These are phyloP conservation scores for Podarcis siculus DNA, from an alignment of 2,797 vertebrate species.

Conservation along the genomic window DNA sequence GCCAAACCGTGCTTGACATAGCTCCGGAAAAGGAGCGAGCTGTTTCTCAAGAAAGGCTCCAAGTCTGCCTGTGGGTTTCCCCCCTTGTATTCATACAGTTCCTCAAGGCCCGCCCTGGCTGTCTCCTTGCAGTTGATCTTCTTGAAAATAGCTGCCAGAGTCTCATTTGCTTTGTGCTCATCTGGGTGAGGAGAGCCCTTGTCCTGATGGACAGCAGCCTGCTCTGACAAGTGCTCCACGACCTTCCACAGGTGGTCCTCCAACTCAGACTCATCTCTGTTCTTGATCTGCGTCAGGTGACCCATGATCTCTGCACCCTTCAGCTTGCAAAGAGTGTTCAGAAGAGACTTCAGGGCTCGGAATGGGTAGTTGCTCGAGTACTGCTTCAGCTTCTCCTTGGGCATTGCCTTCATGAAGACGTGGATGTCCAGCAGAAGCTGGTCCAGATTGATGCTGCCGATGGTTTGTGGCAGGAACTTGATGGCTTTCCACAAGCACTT, in stretches of 20 bases:
- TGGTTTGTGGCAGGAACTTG: conserved; percentile 80
- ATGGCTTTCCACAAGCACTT: conserved; percentile 85
- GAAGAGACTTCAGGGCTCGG: conserved; percentile 82
- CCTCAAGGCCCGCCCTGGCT: background rate
- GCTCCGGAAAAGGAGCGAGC: conserved; percentile 35
- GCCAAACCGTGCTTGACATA: conserved; percentile 35
- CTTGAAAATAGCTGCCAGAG: background rate
- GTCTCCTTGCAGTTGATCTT: conserved; percentile 20
- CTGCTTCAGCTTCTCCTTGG: conserved; percentile 83
- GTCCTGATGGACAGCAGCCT: background rate
- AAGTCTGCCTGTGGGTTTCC: accelerated
- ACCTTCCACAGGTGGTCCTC: conserved; percentile 78
- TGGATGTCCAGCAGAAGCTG: conserved; percentile 82
- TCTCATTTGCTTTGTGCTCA: background rate
- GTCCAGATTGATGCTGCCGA: conserved; percentile 79
- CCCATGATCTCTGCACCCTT: conserved; percentile 81
- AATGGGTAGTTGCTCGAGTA: conserved; percentile 77
- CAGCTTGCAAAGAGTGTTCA: conserved; percentile 82
- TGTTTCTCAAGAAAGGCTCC: conserved; percentile 14
- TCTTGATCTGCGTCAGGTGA: conserved; percentile 80
- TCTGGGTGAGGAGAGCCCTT: background rate
- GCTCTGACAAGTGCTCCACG: conserved; percentile 65
- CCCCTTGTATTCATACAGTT: conserved; percentile 15
- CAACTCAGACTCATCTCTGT: conserved; percentile 81
- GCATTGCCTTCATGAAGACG: conserved; percentile 81